Base-by-base conservation (phyloP, 2,888 invertebrate species). In the Synanthedon andrenaeformis region DNA sequence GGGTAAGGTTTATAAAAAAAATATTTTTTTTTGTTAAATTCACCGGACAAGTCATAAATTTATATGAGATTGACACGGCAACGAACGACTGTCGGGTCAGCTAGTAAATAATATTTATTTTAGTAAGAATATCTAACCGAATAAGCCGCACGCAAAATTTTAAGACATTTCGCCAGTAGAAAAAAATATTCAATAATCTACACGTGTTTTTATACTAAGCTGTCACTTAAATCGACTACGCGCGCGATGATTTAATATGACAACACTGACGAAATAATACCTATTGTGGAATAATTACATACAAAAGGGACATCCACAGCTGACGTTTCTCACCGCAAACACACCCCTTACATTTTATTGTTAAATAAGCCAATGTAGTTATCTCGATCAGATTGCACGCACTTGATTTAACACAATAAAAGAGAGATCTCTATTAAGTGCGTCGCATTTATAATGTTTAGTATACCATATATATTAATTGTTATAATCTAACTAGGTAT, bases 201-300 rank as follows among this genome's bases (percentile, higher is more conserved):
- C 35, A 35, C 35, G 2, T 2, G 35, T 35, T 35, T 35, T 23
- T 10, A 2, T 35, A 35, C 35, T 49, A 53, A 59, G 63, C 64
- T 64, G 63, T 73, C 67, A 69, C 67, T 49, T 75, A 62, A 70
- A 65, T 76, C 71, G 72, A 79, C 78, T 74, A 70, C 73, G 73
- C 77, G 79, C 65, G 72, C 76, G 76, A 82, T 72, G 70, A 82
- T 79, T 69, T 66, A 73, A 80, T 73, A 70, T 78, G 82, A 83
- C 83, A 83, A 79, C 76, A 62, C 67, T 73, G 67, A 67, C 69
- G 70, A 72, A 76, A 80, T 80, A 75, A 79, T 72, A 66, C 69
- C 62, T 11, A 74, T 78, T 81, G 76, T 76, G 63, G 64, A 58
- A 65, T 80, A 79, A 82, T 81, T 79, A 78, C 73, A 67, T 66